Evolutionary conservation across 37 sponge, comb jelly and placozoan species (phyloP).

Genomic region (Haliclona indistincta): DNA sequence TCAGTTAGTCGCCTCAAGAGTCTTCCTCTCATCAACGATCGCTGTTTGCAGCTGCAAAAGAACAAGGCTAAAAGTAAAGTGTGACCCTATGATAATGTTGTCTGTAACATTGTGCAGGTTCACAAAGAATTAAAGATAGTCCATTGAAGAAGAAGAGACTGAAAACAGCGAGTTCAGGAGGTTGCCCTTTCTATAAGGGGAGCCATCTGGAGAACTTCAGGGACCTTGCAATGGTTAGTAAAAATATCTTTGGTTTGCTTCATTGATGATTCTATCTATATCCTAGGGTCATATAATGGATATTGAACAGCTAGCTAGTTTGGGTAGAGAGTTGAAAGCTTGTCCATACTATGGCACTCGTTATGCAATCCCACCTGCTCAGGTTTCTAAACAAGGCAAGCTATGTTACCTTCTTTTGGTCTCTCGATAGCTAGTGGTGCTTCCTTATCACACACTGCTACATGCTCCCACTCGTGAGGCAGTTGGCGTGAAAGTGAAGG

Average conservation of each 20-base stretch:
- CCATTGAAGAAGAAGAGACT: slow-evolving; percentile 28
- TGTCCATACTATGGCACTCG: slow-evolving; percentile 97
- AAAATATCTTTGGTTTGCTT: background rate
- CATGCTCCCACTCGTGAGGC: slow-evolving; percentile 82
- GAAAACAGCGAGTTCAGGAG: background rate
- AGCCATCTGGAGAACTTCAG: slow-evolving; percentile 51
- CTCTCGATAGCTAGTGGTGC: slow-evolving; percentile 71
- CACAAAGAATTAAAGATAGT: too few relatives aligned
- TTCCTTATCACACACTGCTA: slow-evolving; percentile 95
- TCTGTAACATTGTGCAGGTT: background rate
- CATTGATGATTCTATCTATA: slow-evolving; percentile 26
- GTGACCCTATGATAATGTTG: too few relatives aligned
- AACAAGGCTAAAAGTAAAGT: slow-evolving; percentile 69
- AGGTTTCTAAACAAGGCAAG: slow-evolving; percentile 37
- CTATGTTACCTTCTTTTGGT: background rate
- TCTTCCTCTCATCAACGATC: slow-evolving; percentile 87
- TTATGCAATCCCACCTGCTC: slow-evolving; percentile 77
- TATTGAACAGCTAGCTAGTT: slow-evolving; percentile 84
- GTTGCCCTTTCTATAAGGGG: slow-evolving; percentile 73
- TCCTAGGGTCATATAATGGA: slow-evolving; percentile 81
- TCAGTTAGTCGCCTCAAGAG: slow-evolving; percentile 71
- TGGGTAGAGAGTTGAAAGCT: slow-evolving; percentile 70
- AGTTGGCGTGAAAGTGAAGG: slow-evolving; percentile 82
- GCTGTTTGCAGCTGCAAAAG: slow-evolving; percentile 89
- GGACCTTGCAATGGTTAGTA: slow-evolving; percentile 63